Conservation (phyloP, 2,797 vertebrate genomes). For the Discoglossus pictus region DNA sequence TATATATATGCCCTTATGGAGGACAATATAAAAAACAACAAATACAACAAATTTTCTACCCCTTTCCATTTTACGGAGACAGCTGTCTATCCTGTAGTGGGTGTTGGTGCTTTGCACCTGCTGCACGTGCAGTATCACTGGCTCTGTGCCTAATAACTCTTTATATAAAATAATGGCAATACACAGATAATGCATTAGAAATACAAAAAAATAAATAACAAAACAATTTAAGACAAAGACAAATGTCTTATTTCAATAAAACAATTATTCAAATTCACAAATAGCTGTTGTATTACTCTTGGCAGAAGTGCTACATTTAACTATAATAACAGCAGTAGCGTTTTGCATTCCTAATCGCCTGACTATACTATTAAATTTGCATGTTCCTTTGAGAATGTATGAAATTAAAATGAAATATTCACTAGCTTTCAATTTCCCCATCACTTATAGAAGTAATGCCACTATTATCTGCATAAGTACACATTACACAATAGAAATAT, state of each 20-base stretch:
- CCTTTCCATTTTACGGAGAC: too few relatives aligned
- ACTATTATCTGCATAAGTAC: not conserved
- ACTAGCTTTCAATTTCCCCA: not conserved
- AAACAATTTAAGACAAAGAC: constrained; percentile 9
- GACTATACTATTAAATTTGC: constrained; percentile 4
- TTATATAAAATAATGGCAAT: too few relatives aligned
- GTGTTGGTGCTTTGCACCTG: too few relatives aligned
- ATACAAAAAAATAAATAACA: not conserved
- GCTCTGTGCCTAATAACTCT: too few relatives aligned
- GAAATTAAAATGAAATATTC: constrained; percentile 14
- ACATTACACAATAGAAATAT: not conserved
- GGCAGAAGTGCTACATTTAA: constrained; percentile 3
- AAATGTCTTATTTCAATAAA: constrained; percentile 11
- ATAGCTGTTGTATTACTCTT: not conserved
- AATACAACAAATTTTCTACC: too few relatives aligned
- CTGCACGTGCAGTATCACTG: too few relatives aligned
- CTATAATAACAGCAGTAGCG: not conserved
- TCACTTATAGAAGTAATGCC: not conserved
- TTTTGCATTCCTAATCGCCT: not conserved
- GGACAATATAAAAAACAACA: too few relatives aligned
- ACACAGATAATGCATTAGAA: too few relatives aligned
- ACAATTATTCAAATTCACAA: constrained; percentile 8
- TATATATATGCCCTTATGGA: too few relatives aligned
- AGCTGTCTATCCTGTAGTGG: too few relatives aligned
- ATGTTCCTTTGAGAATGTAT: constrained; percentile 10